Base-by-base conservation (phyloP, 1,140 invertebrate species). In the Drosophila trapezifrons region DNA sequence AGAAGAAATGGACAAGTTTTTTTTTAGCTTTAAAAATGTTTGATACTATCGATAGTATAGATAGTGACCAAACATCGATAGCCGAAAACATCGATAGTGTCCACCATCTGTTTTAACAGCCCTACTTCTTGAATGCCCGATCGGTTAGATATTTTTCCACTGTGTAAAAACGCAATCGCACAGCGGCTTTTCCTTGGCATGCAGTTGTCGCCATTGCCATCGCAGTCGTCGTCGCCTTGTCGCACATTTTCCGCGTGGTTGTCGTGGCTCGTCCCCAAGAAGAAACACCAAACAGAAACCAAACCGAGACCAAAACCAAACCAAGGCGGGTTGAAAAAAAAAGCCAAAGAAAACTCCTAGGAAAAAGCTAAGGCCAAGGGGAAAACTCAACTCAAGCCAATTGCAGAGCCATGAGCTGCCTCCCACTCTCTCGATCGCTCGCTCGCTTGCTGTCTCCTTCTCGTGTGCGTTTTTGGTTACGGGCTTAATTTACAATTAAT, bases 401-500 rank as follows among this genome's bases (percentile, higher is more conserved):
- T 38, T 55, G 20, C 35, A 38, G 27, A 42, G 8, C 25, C 60
- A 63, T n/a, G 15, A 25, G 17, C 15, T 38, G 3, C 58, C 60
- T 17, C 22, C 47, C 35, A 25, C 45, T 45, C 55, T 43, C 45
- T 45, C 35, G n/a, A 35, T 35, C 56, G 12, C 1, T 25, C 15
- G 6, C 47, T 20, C 12, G 9, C 9, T 32, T 1, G 46, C 32
- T 45, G n/a, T 43, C 32, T 20, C 42, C 13, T 10, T 55, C 35
- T 60, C 22, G 13, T 69, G 64, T 64, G 59, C 55, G 49, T 59
- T 73, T 78, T 70, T 37, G 75, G 73, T 79, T 89, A 69, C 79
- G 66, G 77, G 71, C 81, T 84, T 86, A 60, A 73, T 76, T 86
- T 90, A 90, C 86, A 89, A 90, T 90, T 90, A 81, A 90, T 90